Evolutionary conservation across 2,113 vertebrate species (phyloP), one percentile per base, ranked within the genome.

Genomic region (Myotis brandtii): DNA sequence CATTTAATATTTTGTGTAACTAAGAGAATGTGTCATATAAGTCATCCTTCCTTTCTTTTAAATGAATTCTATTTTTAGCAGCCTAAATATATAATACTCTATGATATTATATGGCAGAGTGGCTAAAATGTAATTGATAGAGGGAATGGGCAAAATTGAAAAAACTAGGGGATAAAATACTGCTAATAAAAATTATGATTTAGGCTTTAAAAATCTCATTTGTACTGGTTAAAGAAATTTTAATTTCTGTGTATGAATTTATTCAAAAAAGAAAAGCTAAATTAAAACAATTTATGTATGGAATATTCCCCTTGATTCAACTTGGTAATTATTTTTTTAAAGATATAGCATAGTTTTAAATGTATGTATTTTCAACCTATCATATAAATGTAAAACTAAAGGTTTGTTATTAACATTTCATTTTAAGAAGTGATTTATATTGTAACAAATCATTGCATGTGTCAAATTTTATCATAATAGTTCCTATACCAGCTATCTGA

Each of bases 341-440:
- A 50, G 8, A 0, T 72, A 25, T 91, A n/a, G 1, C 1, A 79
- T 34, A 86, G 46, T 83, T 93, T 86, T 79, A 64, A 88, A 21
- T 32, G 9, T 72, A 64, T 62, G 20, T 2, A 80, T 34, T 70
- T 93, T 73, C 13, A 84, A 91, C 14, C 14, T 93, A 73, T 66
- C 54, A 70, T 67, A 37, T 43, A 85, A 89, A 86, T 69, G 40
- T 86, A 54, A 95, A 76, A 79, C 56, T 73, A 92, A 89, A 93
- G 18, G 6, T 70, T 93, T 72, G 8, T 75, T 96, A 79, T 72
- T 86, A 73, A 34, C 21, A 73, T 84, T 92, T 80, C 86, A 86
- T 62, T 92, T 37, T 81, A 40, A 93, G 21, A 86, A 85, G 4
- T 43, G 14, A 82, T 66, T 95, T 27, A 5, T 94, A 14, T 69